phyloP scores from a whole-genome alignment of 2,888 invertebrate species.

The Bursaphelenchus okinawaensis region DNA sequence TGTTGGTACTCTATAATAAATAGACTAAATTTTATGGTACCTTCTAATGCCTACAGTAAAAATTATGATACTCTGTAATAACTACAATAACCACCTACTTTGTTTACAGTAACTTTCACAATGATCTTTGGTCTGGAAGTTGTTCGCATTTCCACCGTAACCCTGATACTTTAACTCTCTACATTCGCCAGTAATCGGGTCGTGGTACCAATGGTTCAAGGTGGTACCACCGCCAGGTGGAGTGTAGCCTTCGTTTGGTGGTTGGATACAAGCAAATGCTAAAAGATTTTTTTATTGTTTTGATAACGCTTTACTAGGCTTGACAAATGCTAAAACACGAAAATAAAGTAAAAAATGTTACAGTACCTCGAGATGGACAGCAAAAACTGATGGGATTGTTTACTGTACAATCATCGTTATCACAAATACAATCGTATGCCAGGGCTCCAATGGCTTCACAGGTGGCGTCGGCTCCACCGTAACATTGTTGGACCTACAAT shows the following conservation, averaged over 20 bases:
- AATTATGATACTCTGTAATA: slow-evolving; percentile 8
- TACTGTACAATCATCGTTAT: slow-evolving; percentile 54
- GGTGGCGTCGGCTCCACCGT: slow-evolving; percentile 55
- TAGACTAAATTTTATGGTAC: no score
- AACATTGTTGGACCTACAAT: slow-evolving; percentile 49
- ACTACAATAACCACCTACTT: slow-evolving; percentile 35
- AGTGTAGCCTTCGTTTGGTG: slow-evolving; percentile 54
- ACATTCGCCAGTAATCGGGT: slow-evolving; percentile 54
- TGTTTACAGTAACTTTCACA: slow-evolving; percentile 57
- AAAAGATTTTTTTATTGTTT: neutral
- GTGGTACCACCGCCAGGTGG: slow-evolving; percentile 56
- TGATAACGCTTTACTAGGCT: neutral
- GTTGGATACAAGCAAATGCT: slow-evolving; percentile 57
- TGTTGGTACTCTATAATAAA: no score
- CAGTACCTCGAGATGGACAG: slow-evolving; percentile 54
- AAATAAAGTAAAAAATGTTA: no score
- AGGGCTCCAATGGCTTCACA: slow-evolving; percentile 56
- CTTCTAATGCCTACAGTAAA: no score
- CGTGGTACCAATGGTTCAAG: slow-evolving; percentile 56
- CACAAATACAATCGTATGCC: slow-evolving; percentile 56
- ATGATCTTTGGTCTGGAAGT: slow-evolving; percentile 55
- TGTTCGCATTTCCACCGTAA: slow-evolving; percentile 54
- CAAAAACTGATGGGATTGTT: slow-evolving; percentile 57
- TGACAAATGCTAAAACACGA: no score
- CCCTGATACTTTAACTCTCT: slow-evolving; percentile 54